phyloP scores from a whole-genome alignment of 2,888 invertebrate species.

The Abrostola triplasia region DNA sequence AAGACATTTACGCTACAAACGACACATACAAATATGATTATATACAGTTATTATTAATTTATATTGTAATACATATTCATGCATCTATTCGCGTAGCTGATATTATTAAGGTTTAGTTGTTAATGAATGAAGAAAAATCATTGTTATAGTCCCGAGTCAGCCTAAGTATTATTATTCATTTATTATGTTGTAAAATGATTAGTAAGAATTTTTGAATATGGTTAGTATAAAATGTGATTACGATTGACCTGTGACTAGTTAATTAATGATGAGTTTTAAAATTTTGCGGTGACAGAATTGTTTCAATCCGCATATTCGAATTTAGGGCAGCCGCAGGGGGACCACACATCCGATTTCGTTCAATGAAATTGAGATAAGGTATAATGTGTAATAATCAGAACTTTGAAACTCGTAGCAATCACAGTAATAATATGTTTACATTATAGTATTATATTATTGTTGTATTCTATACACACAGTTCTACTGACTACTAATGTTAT shows the following conservation, averaged over 20 bases:
- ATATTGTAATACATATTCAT: slow-evolving; percentile 69
- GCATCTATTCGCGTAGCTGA: slow-evolving; percentile 75
- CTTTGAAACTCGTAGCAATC: slow-evolving; percentile 24
- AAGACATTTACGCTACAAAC: slow-evolving; percentile 78
- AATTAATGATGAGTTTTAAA: slow-evolving; percentile 44
- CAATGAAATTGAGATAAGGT: slow-evolving; percentile 27
- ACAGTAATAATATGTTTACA: slow-evolving; percentile 24
- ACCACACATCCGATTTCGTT: slow-evolving; percentile 46
- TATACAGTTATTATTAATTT: slow-evolving; percentile 68
- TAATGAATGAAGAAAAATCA: slow-evolving; percentile 63
- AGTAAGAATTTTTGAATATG: slow-evolving; percentile 58
- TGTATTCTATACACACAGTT: slow-evolving; percentile 36
- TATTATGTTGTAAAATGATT: slow-evolving; percentile 63
- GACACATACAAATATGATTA: slow-evolving; percentile 68
- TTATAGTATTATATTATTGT: slow-evolving; percentile 30
- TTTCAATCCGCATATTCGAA: slow-evolving; percentile 32
- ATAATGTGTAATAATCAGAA: slow-evolving; percentile 14
- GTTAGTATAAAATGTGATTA: slow-evolving; percentile 60
- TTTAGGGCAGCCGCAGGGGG: slow-evolving; percentile 50
- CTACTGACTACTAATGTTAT: slow-evolving; percentile 20
- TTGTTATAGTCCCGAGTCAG: slow-evolving; percentile 74
- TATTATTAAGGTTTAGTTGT: slow-evolving; percentile 82
- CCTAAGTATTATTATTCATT: slow-evolving; percentile 79
- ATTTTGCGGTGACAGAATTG: slow-evolving; percentile 30
- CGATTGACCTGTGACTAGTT: slow-evolving; percentile 57